Conservation (phyloP, 2,113 vertebrate species). For the Patagioenas fasciata region DNA sequence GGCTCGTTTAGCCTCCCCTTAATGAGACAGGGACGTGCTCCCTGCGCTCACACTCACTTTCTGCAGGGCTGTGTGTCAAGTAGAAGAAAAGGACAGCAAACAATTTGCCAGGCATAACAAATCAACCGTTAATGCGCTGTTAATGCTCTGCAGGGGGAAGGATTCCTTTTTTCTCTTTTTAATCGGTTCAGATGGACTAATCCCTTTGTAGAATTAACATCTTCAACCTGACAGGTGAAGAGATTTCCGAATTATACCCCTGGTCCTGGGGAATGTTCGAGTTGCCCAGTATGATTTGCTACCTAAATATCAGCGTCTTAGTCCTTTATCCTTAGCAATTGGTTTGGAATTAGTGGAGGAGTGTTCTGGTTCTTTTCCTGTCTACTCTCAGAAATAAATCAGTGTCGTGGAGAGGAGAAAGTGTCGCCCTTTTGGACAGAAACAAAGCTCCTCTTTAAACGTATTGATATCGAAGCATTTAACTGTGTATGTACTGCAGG, state of each 20-base stretch:
- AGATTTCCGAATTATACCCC: background rate
- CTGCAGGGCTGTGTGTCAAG: background rate
- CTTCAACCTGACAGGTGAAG: background rate
- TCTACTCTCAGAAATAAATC: background rate
- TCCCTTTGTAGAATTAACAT: background rate
- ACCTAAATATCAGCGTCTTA: background rate
- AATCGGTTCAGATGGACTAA: background rate
- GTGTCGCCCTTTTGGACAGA: background rate
- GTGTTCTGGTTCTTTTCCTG: background rate
- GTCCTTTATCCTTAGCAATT: background rate
- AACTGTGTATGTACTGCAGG: background rate
- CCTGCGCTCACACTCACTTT: background rate
- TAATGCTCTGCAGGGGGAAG: background rate
- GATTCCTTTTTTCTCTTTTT: background rate
- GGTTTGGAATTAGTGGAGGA: background rate
- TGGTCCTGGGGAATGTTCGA: background rate
- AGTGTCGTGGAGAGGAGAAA: background rate
- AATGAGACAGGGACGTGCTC: background rate
- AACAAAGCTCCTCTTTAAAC: background rate
- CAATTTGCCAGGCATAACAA: background rate
- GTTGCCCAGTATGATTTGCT: background rate
- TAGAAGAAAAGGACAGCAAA: background rate
- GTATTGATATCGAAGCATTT: background rate
- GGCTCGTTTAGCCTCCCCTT: background rate
- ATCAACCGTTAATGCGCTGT: background rate